Base-by-base conservation (phyloP, 1,140 invertebrate genomes). In the Cherax destructor region DNA sequence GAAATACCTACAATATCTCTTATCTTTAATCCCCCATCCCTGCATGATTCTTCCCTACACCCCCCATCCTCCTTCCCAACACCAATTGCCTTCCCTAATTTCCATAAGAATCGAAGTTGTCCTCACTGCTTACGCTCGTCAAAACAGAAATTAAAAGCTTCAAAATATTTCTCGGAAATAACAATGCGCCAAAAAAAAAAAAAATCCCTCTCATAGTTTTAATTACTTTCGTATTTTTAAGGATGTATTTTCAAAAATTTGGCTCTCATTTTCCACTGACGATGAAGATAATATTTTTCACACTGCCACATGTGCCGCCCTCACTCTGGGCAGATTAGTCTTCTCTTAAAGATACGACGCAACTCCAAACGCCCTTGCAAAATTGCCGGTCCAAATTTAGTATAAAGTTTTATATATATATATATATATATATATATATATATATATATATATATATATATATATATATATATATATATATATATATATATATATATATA, bases 171-270 rank as follows among this genome's bases (percentile, higher is more conserved):
- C 72, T 16, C 77, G 16, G 24, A 85, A 86, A 76, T 47, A 52
- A 86, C 83, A 86, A 76, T 86, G 11, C 21, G 13, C n/a, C 16
- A 80, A 87, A 88, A 41, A 41, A 41, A 41, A 41, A 41, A 41
- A 41, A 88, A 81, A 13, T 65, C 49, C 21, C 77, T 69, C 78
- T 88, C 86, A 80, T 81, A 88, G 86, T 88, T 88, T 88, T 88
- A 88, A 88, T 88, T 88, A 88, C 86, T 88, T 88, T 88, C 59
- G 61, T 41, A 69, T 80, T 88, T 88, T 88, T 88, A 47, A 79
- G 56, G 78, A 47, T n/a, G 11, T 80, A 59, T 65, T 49, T 59
- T 65, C 61, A 81, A 81, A 88, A 81, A 81, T 56, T 88, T 65
- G 61, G 21, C 80, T 80, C 86, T 88, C 86, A 88, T 88, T 88